Evolutionary conservation across 2,797 vertebrate species (phyloP).

Genomic region (Spea hammondii): DNA sequence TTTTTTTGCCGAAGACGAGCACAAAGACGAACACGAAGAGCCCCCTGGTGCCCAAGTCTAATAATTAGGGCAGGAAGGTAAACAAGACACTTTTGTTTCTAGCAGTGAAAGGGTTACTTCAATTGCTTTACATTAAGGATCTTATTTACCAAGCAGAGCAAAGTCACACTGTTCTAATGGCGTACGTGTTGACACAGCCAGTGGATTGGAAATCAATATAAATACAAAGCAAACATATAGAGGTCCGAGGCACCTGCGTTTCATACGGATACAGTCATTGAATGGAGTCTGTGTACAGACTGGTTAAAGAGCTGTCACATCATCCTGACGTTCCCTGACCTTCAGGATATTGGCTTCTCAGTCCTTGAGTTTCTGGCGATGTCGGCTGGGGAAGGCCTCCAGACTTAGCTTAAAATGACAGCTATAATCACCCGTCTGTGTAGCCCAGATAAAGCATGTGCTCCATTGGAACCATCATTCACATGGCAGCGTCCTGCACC

Average conservation of each 20-base stretch:
- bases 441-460: background rate
- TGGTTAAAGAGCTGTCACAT: constrained; percentile 25
- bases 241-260: constrained; percentile 38
- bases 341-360: constrained; percentile 13
- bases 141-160: constrained; percentile 28
- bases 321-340: constrained; percentile 30
- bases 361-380: background rate
- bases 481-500: background rate
- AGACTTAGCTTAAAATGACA: background rate
- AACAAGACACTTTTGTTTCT: background rate
- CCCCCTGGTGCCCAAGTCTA: no score
- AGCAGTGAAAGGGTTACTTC: constrained; percentile 7
- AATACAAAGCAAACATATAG: constrained; percentile 42
- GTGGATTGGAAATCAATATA: constrained; percentile 44
- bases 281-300: constrained; percentile 20
- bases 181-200: constrained; percentile 42
- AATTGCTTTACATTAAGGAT: background rate
- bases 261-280: constrained; percentile 25
- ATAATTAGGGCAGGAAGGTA: background rate
- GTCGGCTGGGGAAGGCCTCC: background rate
- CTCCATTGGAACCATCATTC: background rate
- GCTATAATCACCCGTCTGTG: background rate
- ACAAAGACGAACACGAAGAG: no score
- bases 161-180: constrained; percentile 20
- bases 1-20: no score